phyloP scores from a whole-genome alignment of 2,113 vertebrate genomes.

The Trogon melanurus region DNA sequence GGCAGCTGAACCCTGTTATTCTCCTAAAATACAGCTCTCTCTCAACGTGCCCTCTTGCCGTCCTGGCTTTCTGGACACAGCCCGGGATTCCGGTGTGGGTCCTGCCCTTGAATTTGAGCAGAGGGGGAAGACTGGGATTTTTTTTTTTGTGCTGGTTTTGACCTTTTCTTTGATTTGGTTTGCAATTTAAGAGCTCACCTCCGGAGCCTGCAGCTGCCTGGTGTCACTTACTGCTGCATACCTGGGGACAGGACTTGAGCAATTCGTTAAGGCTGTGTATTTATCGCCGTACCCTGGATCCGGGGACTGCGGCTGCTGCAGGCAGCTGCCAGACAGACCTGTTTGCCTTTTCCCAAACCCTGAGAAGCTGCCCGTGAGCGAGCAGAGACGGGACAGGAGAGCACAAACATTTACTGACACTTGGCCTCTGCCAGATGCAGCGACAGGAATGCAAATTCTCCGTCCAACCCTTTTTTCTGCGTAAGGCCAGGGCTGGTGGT shows the following conservation, averaged over 20 bases:
- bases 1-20: background rate
- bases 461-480: background rate
- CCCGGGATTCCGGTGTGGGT: accelerated
- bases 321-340: background rate
- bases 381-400: background rate
- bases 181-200: background rate
- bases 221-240: accelerated
- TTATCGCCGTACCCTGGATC: accelerated
- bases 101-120: accelerated
- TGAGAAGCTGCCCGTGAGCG: background rate
- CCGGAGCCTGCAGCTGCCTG: background rate
- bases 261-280: accelerated
- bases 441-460: background rate
- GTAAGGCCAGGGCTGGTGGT: accelerated
- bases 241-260: background rate
- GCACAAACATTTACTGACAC: background rate
- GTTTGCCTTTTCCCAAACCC: background rate
- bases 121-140: background rate
- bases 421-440: background rate
- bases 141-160: background rate
- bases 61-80: background rate
- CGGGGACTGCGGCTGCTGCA: background rate
- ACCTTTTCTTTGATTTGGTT: background rate
- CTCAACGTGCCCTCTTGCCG: background rate
- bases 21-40: background rate